Evolutionary conservation across 1,140 invertebrate genomes (phyloP), one percentile per base, ranked within the genome.

Genomic region (Lineus longissimus): DNA sequence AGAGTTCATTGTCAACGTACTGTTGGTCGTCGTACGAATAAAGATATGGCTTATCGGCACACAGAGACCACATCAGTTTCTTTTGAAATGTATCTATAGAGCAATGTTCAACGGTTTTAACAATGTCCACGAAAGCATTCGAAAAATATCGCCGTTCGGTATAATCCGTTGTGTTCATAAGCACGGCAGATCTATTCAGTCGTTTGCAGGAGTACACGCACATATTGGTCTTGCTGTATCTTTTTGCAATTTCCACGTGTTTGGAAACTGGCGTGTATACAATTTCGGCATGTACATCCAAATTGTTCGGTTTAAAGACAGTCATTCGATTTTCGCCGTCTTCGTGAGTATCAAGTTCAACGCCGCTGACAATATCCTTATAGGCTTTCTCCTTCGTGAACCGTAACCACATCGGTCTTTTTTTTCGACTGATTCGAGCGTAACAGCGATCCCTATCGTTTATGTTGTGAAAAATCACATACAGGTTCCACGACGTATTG

Each of bases 161-260:
- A 43, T 43, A 43, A 43, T 43, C 40, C 40, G 40, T 43, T 43
- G 40, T 43, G 40, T 43, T 43, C 40, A n/a, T n/a, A n/a, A 43
- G 19, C 11, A 43, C 40, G 11, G 40, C 40, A 13, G 40, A 43
- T 43, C 40, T 43, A 43, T 43, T 43, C 40, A 19, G 40, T 19
- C 40, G 40, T 43, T 43, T 43, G 40, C 40, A 43, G 11, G 40
- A 43, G 19, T 43, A 43, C 40, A 43, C 40, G 19, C 40, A 43
- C 40, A 43, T 43, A 43, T 43, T 43, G 11, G 40, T 43, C 19
- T 43, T 43, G 40, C 19, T 43, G 19, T 43, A 43, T 43, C 40
- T 43, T 43, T 43, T 43, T 19, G 40, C 40, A 43, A 43, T 43
- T 43, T 43, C 40, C 40, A 43, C 40, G 40, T 43, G 40, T 43